Base-by-base conservation (phyloP, 2,888 invertebrate species). In the Halictus quadricinctus region DNA sequence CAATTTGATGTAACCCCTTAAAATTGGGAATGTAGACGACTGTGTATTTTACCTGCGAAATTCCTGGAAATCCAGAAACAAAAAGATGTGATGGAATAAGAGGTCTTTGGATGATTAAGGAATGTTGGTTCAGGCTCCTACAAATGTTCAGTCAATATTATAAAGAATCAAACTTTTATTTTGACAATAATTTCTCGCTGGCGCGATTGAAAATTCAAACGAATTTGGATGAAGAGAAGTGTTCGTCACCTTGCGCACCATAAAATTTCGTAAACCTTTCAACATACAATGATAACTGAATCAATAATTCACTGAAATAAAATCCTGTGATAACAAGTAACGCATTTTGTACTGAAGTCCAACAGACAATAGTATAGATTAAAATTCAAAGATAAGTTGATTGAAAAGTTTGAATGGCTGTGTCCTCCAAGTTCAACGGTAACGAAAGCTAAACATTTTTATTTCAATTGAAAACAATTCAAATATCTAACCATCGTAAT, bases 141-240 rank as follows among this genome's bases (percentile, higher is more conserved):
- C n/a, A 21, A 72, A 60, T n/a, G 5, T 15, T 43, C 25, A 36
- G 0, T 5, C 15, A 0, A 12, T 46, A 10, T 69, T 84, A 83
- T 84, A 84, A 84, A 84, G 84, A 78, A 84, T 84, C 84, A 84
- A 83, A 84, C 70, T 84, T 84, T 84, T 84, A 84, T 84, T 84
- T 83, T 10, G 73, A 77, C 83, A 76, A 76, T 76, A 76, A 75
- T 75, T 43, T 69, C 29, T 76, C 66, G 48, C 76, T 48, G 66
- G 29, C n/a, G 66, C 64, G 64, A 76, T 48, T 46, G 70, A 64
- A 78, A 83, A 77, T 84, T 50, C 74, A 78, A 83, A 83, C 36
- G 73, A 83, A 84, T 73, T 70, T 70, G 76, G 77, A 60, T 84
- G 43, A 43, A 36, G 48, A 50, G 18, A 76, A 18, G 29, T 69